phyloP scores from a whole-genome alignment of 2,113 vertebrate species.

The Ptyas mucosa region DNA sequence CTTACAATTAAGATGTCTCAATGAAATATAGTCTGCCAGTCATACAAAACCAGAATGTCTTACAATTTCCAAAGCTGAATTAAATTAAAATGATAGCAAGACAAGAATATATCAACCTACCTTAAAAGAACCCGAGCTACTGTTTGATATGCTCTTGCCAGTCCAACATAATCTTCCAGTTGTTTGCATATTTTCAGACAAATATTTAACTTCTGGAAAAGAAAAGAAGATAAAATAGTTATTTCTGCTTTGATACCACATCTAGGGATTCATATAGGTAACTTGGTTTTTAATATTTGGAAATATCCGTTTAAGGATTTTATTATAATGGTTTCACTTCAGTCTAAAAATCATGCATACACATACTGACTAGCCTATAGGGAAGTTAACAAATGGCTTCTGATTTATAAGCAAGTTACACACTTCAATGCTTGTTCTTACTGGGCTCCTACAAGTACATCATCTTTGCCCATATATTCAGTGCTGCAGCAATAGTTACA shows the following conservation, averaged over 20 bases:
- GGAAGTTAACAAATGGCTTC: constrained; percentile 1
- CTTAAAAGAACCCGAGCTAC: constrained; percentile 71
- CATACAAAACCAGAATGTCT: constrained; percentile 74
- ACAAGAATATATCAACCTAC: constrained; percentile 66
- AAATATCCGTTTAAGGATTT: neutral
- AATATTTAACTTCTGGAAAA: constrained; percentile 60
- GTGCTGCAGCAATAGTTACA: neutral
- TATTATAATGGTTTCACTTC: constrained; percentile 26
- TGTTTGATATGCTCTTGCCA: constrained; percentile 72
- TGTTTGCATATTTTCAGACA: constrained; percentile 65
- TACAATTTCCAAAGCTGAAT: constrained; percentile 76
- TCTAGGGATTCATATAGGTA: neutral
- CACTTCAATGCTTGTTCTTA: neutral
- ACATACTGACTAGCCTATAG: constrained; percentile 3
- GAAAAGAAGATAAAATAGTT: neutral
- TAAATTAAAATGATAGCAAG: constrained; percentile 66
- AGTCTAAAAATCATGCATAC: neutral
- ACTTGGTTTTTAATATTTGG: neutral
- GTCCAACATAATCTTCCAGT: constrained; percentile 62
- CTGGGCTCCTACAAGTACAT: neutral
- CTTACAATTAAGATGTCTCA: constrained; percentile 66
- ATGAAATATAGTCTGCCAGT: constrained; percentile 75
- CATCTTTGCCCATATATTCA: neutral
- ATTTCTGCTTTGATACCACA: neutral
- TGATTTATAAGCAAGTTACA: neutral